Base-by-base conservation (phyloP, 2,888 invertebrate species). In the Lasioglossum villosulum region DNA sequence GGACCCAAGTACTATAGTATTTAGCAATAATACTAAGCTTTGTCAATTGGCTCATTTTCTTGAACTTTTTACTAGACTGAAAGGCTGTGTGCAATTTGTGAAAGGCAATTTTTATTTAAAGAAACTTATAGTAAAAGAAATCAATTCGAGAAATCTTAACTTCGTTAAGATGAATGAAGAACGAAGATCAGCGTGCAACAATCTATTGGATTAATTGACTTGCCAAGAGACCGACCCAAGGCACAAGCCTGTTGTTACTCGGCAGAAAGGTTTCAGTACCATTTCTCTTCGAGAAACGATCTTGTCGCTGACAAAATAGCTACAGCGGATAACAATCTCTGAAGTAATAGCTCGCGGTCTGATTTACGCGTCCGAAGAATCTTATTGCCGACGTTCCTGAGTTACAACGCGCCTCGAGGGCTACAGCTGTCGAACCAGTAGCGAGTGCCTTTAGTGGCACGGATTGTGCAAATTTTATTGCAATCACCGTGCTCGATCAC, bases 341-440 rank as follows among this genome's bases (percentile, higher is more conserved):
- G 27, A 82, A 81, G 76, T 73, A 73, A 73, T 73, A 45, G 75
- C 73, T 68, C 86, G 68, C 30, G 71, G 37, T 45, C 70, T 78
- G 78, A 78, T 77, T 75, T 83, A 83, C 76, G 73, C 73, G 73
- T 56, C 37, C 63, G 66, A 79, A 85, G 83, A 89, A 89, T 86
- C 78, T 82, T 89, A 83, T 78, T 89, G 82, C 89, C 78, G 88
- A 82, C 71, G 75, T 68, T 56, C 78, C 84, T 88, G 88, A 89
- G 84, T 89, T 86, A 88, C 82, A 89, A 79, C 89, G 71, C 77
- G 70, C 78, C 83, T 48, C 80, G 72, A 78, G 82, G 87, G 86
- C 80, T 78, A 79, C 78, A 83, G 59, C 63, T 82, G 82, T 89
- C 86, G 84, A 89, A 89, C 87, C 80, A 78, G 80, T 80, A 70